Base-by-base conservation (phyloP, 2,113 vertebrate genomes). In the Perca flavescens region DNA sequence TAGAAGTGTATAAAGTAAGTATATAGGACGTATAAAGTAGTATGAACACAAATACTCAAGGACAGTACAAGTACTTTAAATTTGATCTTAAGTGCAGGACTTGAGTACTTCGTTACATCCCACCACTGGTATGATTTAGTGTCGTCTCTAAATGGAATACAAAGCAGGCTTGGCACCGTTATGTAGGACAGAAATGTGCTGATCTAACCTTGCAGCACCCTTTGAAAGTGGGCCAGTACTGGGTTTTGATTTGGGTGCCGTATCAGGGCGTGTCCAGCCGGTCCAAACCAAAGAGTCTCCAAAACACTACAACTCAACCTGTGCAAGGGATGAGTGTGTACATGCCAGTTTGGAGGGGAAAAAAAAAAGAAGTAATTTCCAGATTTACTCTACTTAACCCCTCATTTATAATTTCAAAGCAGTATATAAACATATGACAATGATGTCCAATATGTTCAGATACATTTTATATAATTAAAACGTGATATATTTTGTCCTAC, bases 151-250 rank as follows among this genome's bases (percentile, higher is more conserved):
- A 67, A 17, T 64, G 53, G 76, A 88, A 86, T 82, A 72, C 82
- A 86, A 85, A 87, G 74, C 83, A 86, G 85, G 63, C 76, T 75
- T 68, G 34, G 80, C 77, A 12, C 22, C 2, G 47, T 31, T 86
- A 87, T 67, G 77, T 80, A 80, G 82, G 81, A 75, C 83, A 83
- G 77, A 83, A 88, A 89, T 89, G 71, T 88, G 87, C 90, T 89
- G 88, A 89, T 88, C 80, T 77, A 80, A 88, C 86, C 83, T 88
- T 90, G 84, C 79, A 88, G 79, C 85, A 75, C 71, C 83, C 70
- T 90, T 81, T 89, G 91, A 86, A 90, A 83, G 74, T 62, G 86
- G 79, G 80, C 86, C 86, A 87, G 86, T 34, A 14, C 49, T 75
- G 57, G 72, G 81, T 69, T 84, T 80, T 63, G 57, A 74, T 85